Base-by-base conservation (phyloP, 1,140 invertebrate genomes). In the Dolichoris vasculosae region DNA sequence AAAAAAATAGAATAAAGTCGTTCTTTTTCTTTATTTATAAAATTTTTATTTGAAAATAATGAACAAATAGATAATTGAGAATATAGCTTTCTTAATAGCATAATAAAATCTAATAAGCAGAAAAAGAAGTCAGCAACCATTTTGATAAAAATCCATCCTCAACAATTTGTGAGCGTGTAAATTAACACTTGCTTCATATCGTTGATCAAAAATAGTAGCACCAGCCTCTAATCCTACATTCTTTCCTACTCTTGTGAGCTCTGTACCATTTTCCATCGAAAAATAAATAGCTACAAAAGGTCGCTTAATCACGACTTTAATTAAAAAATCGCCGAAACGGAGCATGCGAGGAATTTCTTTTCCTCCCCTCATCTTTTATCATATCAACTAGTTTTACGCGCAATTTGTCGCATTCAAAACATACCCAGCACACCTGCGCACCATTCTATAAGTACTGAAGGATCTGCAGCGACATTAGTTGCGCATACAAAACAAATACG, bases 401-500 rank as follows among this genome's bases (percentile, higher is more conserved):
- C 88, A 88, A 90, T 89, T 90, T 88, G 88, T 87, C 88, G 87
- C 71, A 83, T 87, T 87, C 75, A 78, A 84, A 82, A 86, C 23
- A 43, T 82, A n/a, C 87, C 87, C 67, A 87, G 85, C 87, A 88
- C 88, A 89, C 89, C 88, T 89, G 88, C 89, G 85, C 85, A 86
- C 87, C 88, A 89, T 89, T 88, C 88, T 87, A 88, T 87, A 23
- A 26, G 55, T 13, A 26, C 23, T 9, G 23, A 26, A 59, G 23
- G 32, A 88, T 86, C 86, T 88, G 83, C 86, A 87, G 87, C 88
- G 86, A 87, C 87, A 87, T 71, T 86, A 81, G 67, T 13, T 20
- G 35, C 67, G 88, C 85, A 89, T 88, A 89, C 87, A 89, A 89
- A 89, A 88, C 88, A 89, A 89, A 89, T 89, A 88, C 86, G 86